Percentiles rank a stretch among this genome's conserved stretches.
phyloP scores from a whole-genome alignment of 1,140 invertebrate genomes.

The Colletes latitarsis region DNA sequence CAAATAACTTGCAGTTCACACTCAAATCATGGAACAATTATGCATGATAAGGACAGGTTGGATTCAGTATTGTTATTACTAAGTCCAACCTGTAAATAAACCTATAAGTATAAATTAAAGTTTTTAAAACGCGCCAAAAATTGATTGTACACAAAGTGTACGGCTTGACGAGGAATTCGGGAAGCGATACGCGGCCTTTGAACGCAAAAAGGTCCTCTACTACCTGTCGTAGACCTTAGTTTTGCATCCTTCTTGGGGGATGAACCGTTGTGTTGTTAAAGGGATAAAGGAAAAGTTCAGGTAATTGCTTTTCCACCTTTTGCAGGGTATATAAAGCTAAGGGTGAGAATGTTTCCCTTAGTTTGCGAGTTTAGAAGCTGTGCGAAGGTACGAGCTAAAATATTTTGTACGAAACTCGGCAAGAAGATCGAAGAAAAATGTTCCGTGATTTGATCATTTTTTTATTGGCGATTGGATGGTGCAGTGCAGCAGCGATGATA shows the following conservation, averaged over 20 bases:
- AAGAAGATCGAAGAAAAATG: background rate
- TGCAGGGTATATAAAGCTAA: background rate
- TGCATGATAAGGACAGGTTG: no score
- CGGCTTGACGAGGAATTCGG: no score
- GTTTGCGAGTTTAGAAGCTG: background rate
- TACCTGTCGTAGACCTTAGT: no score
- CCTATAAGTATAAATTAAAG: no score
- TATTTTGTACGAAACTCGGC: background rate
- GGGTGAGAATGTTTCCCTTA: background rate
- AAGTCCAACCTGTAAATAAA: no score
- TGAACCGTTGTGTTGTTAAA: background rate
- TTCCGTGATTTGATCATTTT: background rate
- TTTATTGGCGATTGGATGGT: background rate
- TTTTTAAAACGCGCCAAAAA: no score
- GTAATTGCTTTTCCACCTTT: background rate
- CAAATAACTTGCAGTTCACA: no score
- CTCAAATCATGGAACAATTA: no score
- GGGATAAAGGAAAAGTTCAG: background rate
- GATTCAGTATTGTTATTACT: no score
- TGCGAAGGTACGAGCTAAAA: background rate
- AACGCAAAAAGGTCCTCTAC: no score
- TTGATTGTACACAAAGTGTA: no score
- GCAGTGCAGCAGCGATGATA: background rate
- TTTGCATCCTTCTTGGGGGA: background rate
- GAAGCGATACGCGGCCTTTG: no score